These are phyloP conservation scores for Dryobates pubescens DNA, from an alignment of 2,797 vertebrate genomes.

Conservation along the genomic window DNA sequence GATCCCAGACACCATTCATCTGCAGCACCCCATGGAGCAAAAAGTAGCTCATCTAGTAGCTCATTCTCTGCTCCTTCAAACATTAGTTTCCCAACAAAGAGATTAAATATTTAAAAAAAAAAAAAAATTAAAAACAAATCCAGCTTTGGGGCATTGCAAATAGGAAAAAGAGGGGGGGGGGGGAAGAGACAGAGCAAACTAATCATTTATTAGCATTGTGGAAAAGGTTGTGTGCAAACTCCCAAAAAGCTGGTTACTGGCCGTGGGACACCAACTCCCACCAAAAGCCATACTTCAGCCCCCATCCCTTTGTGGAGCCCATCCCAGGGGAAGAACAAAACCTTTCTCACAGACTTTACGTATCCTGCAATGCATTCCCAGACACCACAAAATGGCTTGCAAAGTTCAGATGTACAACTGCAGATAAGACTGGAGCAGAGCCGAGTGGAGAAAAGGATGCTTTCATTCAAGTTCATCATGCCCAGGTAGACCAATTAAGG, in stretches of 20 bases:
- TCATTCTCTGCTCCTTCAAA: neutral
- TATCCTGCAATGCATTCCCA: neutral
- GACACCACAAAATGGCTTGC: neutral
- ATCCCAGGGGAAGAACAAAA: neutral
- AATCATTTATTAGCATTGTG: neutral
- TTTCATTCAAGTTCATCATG: neutral
- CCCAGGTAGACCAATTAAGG: neutral
- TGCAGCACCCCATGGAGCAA: rapidly evolving
- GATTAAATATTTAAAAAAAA: neutral
- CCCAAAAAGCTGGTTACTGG: neutral
- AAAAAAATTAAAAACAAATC: neutral
- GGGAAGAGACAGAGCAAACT: rapidly evolving
- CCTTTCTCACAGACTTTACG: neutral
- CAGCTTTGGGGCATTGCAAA: neutral
- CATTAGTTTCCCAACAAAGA: neutral
- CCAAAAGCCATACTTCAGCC: neutral
- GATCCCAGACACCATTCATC: neutral
- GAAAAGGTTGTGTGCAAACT: neutral
- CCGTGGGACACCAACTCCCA: neutral
- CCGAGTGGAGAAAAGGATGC: neutral
- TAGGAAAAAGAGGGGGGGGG: too few species aligned
- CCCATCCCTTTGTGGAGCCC: neutral
- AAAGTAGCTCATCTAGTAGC: neutral
- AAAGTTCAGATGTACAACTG: neutral
- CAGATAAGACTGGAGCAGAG: neutral